Base-by-base conservation (phyloP, 1,140 invertebrate species). In the Pseudoatta argentina region DNA sequence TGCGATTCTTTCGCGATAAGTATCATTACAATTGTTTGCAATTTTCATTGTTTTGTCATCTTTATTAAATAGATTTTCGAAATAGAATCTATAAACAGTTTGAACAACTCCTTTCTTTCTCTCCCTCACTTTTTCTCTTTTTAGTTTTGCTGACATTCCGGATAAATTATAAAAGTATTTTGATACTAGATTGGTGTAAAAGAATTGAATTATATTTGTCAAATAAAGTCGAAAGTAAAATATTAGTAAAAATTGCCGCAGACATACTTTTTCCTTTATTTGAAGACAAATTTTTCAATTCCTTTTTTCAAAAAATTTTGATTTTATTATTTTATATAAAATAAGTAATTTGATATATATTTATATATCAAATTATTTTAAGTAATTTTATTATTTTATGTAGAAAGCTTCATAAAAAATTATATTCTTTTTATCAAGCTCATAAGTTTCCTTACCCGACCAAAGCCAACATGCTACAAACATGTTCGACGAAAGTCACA, bases 401-500 rank as follows among this genome's bases (percentile, higher is more conserved):
- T 39, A 39, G 34, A 8, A 39, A 39, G 0, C 34, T 39, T 39
- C 0, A 69, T 69, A 21, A 12, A 16, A 48, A 48, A 48, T 69
- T 69, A 6, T 34, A 12, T 0, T 34, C 2, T 39, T 48, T 48
- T 10, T 67, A 2, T 64, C 18, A 21, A 27, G 16, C 1, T 57
- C 2, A 8, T 6, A 14, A 66, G 14, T 21, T 53, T 77, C 21
- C 55, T 85, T 78, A 85, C 81, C 88, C 61, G 12, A 76, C 55
- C 48, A 75, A 53, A 16, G 87, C 59, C 0, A 86, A 88, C 44
- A 81, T 55, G 18, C 87, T 51, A 55, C 77, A 89, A 81, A 88
- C 18, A 51, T 89, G 85, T 44, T 79, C 76, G 59, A 86, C 57
- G 8, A 48, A 89, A 44, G 53, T 73, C 18, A 76, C 21, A 14